Evolutionary conservation across 1,140 invertebrate genomes (phyloP).

Genomic region (Diplogasteroides magnus): DNA sequence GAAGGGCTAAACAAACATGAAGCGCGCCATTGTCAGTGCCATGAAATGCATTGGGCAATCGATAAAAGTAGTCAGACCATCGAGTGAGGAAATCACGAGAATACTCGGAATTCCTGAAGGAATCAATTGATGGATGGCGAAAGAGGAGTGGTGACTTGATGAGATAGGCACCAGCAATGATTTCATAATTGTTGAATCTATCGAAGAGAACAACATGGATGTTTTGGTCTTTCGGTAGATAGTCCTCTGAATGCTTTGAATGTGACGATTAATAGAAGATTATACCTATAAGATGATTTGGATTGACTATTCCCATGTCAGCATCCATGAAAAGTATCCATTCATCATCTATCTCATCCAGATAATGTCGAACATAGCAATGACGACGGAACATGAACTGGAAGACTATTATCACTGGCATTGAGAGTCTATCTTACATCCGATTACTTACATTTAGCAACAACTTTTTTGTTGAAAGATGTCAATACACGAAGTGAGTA

Average conservation of each 20-base stretch:
- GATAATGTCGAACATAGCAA: slow-evolving; percentile 9
- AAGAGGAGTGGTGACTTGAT: slow-evolving; percentile 2
- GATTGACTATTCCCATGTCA: slow-evolving; percentile 47
- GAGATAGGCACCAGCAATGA: slow-evolving; percentile 44
- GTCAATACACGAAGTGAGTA: too few relatives aligned
- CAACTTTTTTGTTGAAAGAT: too few relatives aligned
- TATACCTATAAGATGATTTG: slow-evolving; percentile 42
- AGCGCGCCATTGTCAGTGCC: slow-evolving; percentile 45
- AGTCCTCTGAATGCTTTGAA: slow-evolving; percentile 26
- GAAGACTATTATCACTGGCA: not conserved
- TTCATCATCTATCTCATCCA: slow-evolving; percentile 32
- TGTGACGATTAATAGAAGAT: not conserved
- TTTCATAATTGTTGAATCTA: slow-evolving; percentile 53
- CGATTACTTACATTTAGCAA: too few relatives aligned
- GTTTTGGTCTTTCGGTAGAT: slow-evolving; percentile 36
- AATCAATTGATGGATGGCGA: slow-evolving; percentile 9
- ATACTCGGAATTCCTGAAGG: slow-evolving; percentile 42
- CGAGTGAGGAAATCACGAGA: slow-evolving; percentile 40
- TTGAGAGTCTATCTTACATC: too few relatives aligned
- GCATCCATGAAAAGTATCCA: slow-evolving; percentile 50
- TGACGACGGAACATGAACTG: slow-evolving; percentile 19
- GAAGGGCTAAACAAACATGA: slow-evolving; percentile 16
- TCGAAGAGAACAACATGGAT: slow-evolving; percentile 49
- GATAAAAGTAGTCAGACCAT: slow-evolving; percentile 45
- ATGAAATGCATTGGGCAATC: slow-evolving; percentile 37